A percentile compares a stretch with the other conserved stretches of the same genome.
These are phyloP conservation scores for Chondrilla cf. caribensis DNA, from an alignment of 37 sponge, comb jelly and placozoan species.

Conservation along the genomic window DNA sequence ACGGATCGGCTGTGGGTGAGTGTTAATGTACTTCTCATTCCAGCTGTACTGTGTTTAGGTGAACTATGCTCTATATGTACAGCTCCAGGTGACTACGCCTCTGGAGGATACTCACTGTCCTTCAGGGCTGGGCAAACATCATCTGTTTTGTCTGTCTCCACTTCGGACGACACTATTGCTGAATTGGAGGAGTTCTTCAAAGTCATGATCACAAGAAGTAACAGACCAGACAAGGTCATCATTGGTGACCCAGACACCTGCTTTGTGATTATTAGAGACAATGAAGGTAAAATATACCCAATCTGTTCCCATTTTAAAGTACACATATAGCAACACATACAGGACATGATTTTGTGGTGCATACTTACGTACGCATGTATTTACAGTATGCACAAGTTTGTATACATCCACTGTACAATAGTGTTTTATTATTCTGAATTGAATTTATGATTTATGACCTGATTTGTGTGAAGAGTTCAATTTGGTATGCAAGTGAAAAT, in stretches of 20 bases:
- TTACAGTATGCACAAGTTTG: too few relatives aligned
- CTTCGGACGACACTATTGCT: not conserved
- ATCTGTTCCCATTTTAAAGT: too few relatives aligned
- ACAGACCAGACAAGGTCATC: not conserved
- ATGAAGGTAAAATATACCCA: not conserved
- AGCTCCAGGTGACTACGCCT: not conserved
- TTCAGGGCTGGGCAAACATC: not conserved
- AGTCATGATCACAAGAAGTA: not conserved
- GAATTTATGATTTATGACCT: too few relatives aligned
- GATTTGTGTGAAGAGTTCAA: too few relatives aligned
- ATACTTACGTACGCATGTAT: too few relatives aligned
- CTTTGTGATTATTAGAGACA: not conserved
- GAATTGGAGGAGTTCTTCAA: not conserved
- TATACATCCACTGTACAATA: too few relatives aligned
- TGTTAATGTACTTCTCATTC: not conserved
- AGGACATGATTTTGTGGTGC: too few relatives aligned
- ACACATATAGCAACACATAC: too few relatives aligned
- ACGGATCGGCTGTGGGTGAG: conserved; percentile 8
- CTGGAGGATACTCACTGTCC: not conserved
- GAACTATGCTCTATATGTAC: not conserved
- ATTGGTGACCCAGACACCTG: not conserved
- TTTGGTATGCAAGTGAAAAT: too few relatives aligned
- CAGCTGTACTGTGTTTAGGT: too few relatives aligned
- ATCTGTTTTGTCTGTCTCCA: not conserved
- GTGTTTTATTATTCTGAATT: too few relatives aligned